Conservation (phyloP, 2,888 invertebrate genomes). For the Caenorhabditis drosophilae region DNA sequence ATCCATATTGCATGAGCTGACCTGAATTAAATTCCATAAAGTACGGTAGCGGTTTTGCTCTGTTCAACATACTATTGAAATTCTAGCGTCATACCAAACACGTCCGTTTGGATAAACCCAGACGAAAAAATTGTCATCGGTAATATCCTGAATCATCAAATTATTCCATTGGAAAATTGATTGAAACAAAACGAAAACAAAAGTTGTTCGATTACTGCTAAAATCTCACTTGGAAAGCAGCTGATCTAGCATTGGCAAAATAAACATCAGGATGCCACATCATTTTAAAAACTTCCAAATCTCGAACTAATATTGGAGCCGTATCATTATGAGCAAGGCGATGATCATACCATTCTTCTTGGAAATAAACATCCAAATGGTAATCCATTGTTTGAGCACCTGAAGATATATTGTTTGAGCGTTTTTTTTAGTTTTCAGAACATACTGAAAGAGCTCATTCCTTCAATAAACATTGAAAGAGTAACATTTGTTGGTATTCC, state of each 20-base stretch:
- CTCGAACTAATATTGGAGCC: slow-evolving; percentile 63
- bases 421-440: background rate
- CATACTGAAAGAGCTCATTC: slow-evolving; percentile 65
- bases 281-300: slow-evolving; percentile 56
- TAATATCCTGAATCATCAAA: slow-evolving; percentile 61
- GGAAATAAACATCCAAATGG: slow-evolving; percentile 68
- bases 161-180: background rate
- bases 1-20: slow-evolving; percentile 58
- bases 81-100: slow-evolving; percentile 65
- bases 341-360: slow-evolving; percentile 65
- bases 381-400: slow-evolving; percentile 69
- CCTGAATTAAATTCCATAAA: slow-evolving; percentile 30
- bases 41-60: slow-evolving; percentile 1
- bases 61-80: slow-evolving; percentile 37
- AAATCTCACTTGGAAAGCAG: slow-evolving; percentile 51
- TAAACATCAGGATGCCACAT: slow-evolving; percentile 66
- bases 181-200: background rate
- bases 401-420: background rate
- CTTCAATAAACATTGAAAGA: slow-evolving; percentile 69
- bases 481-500: slow-evolving; percentile 67
- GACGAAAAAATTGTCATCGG: slow-evolving; percentile 67
- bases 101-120: slow-evolving; percentile 67
- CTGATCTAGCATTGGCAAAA: slow-evolving; percentile 66
- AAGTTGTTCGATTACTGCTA: too few relatives aligned
- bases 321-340: slow-evolving; percentile 62